Base-by-base conservation (phyloP, 2,113 vertebrate species). In the Rhea pennata region DNA sequence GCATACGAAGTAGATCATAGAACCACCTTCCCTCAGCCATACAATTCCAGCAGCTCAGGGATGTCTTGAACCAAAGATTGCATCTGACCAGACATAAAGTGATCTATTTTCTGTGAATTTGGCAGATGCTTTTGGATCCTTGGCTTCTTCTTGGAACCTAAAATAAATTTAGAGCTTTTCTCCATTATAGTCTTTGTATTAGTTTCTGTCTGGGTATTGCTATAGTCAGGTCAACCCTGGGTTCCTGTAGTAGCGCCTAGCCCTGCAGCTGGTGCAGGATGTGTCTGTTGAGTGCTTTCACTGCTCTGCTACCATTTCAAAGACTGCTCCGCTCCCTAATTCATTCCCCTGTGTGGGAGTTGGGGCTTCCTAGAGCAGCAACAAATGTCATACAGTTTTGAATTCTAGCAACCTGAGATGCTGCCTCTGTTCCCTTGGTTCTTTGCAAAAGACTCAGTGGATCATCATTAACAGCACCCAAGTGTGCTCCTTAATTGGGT, bases 391-490 rank as follows among this genome's bases (percentile, higher is more conserved):
- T 16, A 14, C 4, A 27, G 13, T 95, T 94, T 95, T 91, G 84
- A 84, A 91, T 96, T 94, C 91, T 92, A 90, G 89, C 91, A 81
- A 91, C 91, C 61, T 17, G 59, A 95, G 95, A 86, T 86, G 95
- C 96, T 96, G 84, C 87, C 78, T 96, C 62, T 74, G 67, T 80
- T 95, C 94, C 87, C 88, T 76, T 3, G 20, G 62, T 74, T 71
- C 87, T 85, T 82, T 84, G 79, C 89, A 76, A 44, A 92, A 89
- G 71, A 19, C 94, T 64, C 82, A 44, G 54, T 95, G 93, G 84
- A 92, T 92, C 92, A 21, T 86, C 83, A 83, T 73, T 75, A 50
- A 59, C 58, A 64, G 67, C 73, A 84, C 86, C 50, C 51, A 53
- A 46, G 74, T 5, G 69, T 81, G 59, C 66, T 94, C 72, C 84